phyloP scores from a whole-genome alignment of 2,113 vertebrate species.

The Lophotis ruficrista region DNA sequence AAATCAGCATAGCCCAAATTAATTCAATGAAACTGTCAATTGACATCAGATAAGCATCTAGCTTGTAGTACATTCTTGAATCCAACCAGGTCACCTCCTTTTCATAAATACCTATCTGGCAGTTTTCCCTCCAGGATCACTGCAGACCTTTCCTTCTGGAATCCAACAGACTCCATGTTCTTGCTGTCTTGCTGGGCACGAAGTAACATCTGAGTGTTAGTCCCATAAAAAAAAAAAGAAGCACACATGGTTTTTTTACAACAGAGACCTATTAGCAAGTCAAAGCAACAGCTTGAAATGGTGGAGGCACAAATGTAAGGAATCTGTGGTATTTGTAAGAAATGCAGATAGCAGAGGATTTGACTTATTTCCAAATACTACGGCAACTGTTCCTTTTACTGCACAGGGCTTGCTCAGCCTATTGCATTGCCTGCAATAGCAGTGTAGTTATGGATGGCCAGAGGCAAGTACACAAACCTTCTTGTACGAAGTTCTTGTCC shows the following conservation, averaged over 20 bases:
- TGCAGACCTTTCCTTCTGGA: neutral
- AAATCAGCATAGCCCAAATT: neutral
- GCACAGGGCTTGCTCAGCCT: neutral
- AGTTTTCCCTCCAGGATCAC: neutral
- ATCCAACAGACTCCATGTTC: neutral
- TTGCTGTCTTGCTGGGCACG: neutral
- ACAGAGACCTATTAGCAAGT: constrained; percentile 45
- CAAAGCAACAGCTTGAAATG: constrained; percentile 53
- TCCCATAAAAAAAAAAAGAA: neutral
- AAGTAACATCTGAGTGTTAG: constrained; percentile 18
- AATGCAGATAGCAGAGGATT: constrained; percentile 52
- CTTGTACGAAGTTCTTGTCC: neutral
- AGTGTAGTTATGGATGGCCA: neutral
- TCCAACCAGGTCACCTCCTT: neutral
- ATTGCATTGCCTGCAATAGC: neutral
- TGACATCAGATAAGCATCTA: neutral
- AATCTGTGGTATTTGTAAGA: constrained; percentile 65
- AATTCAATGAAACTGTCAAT: neutral
- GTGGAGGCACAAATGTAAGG: constrained; percentile 42
- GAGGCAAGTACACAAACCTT: neutral
- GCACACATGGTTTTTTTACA: neutral
- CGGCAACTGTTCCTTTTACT: neutral
- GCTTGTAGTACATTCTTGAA: neutral
- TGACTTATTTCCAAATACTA: constrained; percentile 65
- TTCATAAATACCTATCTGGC: neutral